Percentiles rank a stretch among this genome's conserved stretches.
Evolutionary conservation across 2,113 vertebrate species (phyloP).

Genomic region (Pantherophis guttatus): DNA sequence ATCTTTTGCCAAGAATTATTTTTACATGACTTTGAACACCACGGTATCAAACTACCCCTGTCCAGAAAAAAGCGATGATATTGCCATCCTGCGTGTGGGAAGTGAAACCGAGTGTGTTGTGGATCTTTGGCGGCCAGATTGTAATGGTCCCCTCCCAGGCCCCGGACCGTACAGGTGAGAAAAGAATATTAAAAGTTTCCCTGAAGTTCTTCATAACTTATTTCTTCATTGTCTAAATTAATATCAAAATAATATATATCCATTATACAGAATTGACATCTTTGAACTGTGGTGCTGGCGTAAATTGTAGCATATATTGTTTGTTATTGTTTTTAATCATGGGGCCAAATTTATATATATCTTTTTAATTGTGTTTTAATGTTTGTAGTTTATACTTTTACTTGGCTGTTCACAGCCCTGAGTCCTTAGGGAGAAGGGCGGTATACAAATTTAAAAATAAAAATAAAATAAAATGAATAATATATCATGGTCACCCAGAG

Average conservation of each 20-base stretch:
- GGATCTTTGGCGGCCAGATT: rapidly evolving
- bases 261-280: background rate
- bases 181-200: rapidly evolving
- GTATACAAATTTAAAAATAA: too few relatives aligned
- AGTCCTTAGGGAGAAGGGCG: too few relatives aligned
- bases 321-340: too few relatives aligned
- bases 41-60: slow-evolving; percentile 24
- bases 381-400: too few relatives aligned
- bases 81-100: slow-evolving; percentile 64
- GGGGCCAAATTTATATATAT: too few relatives aligned
- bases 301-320: background rate
- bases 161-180: slow-evolving; percentile 65
- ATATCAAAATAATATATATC: background rate
- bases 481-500: background rate
- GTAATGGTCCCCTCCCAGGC: slow-evolving; percentile 65
- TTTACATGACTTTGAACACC: slow-evolving; percentile 65
- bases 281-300: background rate
- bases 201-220: too few relatives aligned
- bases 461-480: too few relatives aligned
- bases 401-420: too few relatives aligned
- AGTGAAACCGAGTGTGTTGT: slow-evolving; percentile 22
- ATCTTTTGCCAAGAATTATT: rapidly evolving
- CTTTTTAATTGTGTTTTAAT: too few relatives aligned
- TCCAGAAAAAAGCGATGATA: rapidly evolving
- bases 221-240: background rate